Conservation (phyloP, 37 sponge, comb jelly and placozoan species). For the Ephydatia muelleri region DNA sequence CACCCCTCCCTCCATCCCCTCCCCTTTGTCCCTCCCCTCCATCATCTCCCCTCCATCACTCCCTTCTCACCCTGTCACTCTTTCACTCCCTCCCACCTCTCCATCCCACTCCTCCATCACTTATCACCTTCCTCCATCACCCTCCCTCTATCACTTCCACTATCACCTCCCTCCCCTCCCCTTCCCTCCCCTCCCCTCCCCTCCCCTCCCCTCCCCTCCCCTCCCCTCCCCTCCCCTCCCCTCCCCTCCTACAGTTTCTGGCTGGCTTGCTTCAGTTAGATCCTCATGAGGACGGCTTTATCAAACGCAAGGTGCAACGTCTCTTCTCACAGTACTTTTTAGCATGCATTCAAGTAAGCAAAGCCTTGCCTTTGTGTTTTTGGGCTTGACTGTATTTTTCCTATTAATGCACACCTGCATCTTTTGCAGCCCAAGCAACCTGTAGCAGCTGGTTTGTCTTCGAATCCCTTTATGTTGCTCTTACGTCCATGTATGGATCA, state of each 20-base stretch:
- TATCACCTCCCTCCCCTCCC: not conserved
- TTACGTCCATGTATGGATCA: no score
- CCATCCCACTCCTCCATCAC: no score
- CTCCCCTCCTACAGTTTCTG: conserved; percentile 29
- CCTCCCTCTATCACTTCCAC: not conserved
- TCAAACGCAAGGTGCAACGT: conserved; percentile 50
- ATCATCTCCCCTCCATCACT: no score
- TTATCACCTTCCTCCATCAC: not conserved
- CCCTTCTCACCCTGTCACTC: no score
- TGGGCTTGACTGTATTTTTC: not conserved
- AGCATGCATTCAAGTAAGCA: conserved; percentile 26
- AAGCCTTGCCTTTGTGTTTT: not conserved
- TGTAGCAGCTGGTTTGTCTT: not conserved
- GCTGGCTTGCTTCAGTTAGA: conserved; percentile 44
- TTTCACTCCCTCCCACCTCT: no score
- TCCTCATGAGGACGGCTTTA: conserved; percentile 49
- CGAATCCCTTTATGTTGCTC: conserved; percentile 24
- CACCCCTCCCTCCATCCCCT: no score
- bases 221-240: not conserved
- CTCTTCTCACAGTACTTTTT: conserved; percentile 53
- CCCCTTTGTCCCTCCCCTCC: no score
- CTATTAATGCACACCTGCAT: not conserved
- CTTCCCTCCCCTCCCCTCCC: no score
- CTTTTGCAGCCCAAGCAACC: not conserved
- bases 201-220: not conserved